phyloP scores from a whole-genome alignment of 53 echinoderm and acorn worm genomes.

The Paracentrotus lividus region DNA sequence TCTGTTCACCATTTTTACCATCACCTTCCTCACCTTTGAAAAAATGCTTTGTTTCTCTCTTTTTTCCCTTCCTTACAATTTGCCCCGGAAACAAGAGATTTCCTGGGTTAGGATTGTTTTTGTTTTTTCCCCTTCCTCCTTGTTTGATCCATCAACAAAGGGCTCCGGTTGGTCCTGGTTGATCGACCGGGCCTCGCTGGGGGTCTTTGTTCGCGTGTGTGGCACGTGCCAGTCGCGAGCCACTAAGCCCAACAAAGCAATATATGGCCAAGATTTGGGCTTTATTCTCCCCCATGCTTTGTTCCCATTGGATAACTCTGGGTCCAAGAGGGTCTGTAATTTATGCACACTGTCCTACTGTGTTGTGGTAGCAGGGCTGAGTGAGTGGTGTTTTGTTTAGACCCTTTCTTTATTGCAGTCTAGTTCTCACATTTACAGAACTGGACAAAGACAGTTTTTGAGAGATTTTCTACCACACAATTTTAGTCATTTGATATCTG shows the following conservation, averaged over 20 bases:
- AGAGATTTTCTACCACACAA: background rate
- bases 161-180: conserved; percentile 30
- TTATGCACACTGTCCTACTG: conserved; percentile 30
- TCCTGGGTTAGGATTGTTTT: conserved; percentile 22
- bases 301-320: conserved; percentile 5
- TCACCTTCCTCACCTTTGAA: background rate
- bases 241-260: conserved; percentile 50
- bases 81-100: conserved; percentile 63
- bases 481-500: background rate
- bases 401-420: conserved; percentile 1
- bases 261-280: conserved; percentile 58
- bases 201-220: conserved; percentile 71
- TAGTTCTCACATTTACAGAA: background rate
- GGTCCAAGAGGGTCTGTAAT: conserved; percentile 29
- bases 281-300: conserved; percentile 26
- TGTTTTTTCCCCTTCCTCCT: conserved; percentile 36
- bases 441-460: conserved; percentile 40
- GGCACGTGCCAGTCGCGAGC: conserved; percentile 69
- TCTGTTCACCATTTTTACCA: background rate
- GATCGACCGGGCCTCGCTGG: conserved; percentile 54
- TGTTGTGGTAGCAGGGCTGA: background rate
- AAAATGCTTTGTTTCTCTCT: conserved; percentile 19
- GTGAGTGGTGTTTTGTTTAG: conserved; percentile 47
- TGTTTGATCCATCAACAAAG: conserved; percentile 23
- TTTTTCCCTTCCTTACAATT: background rate